Evolutionary conservation across 2,888 invertebrate species (phyloP).

Genomic region (Dione juno): DNA sequence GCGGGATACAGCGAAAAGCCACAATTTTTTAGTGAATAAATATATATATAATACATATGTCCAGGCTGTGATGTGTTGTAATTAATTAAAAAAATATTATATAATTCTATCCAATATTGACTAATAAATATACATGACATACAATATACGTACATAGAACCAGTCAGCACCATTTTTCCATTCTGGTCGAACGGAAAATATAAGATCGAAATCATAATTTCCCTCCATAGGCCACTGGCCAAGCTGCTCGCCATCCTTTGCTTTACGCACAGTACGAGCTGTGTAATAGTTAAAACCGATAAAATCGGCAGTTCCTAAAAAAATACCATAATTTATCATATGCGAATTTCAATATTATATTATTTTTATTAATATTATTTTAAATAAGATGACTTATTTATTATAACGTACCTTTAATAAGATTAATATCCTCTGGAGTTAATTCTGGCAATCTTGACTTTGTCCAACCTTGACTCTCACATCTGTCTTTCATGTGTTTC

Average conservation of each 20-base stretch:
- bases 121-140: no score
- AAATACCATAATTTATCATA: no score
- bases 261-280: neutral
- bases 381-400: no score
- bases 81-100: no score
- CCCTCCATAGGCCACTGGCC: constrained; percentile 52
- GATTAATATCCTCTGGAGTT: neutral
- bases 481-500: neutral
- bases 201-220: constrained; percentile 47
- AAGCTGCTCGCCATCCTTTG: constrained; percentile 49
- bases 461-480: neutral
- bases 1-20: no score
- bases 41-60: no score
- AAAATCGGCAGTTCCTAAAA: neutral
- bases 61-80: no score
- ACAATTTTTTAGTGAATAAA: no score
- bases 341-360: no score
- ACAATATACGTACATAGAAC: constrained; percentile 43
- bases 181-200: constrained; percentile 39
- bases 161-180: constrained; percentile 49
- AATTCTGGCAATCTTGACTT: constrained; percentile 7
- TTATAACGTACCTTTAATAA: neutral
- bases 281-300: neutral
- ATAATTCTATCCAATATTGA: no score
- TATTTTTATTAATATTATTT: no score